Evolutionary conservation across 2,113 vertebrate species (phyloP).

Genomic region (Phylloscopus trochiloides): DNA sequence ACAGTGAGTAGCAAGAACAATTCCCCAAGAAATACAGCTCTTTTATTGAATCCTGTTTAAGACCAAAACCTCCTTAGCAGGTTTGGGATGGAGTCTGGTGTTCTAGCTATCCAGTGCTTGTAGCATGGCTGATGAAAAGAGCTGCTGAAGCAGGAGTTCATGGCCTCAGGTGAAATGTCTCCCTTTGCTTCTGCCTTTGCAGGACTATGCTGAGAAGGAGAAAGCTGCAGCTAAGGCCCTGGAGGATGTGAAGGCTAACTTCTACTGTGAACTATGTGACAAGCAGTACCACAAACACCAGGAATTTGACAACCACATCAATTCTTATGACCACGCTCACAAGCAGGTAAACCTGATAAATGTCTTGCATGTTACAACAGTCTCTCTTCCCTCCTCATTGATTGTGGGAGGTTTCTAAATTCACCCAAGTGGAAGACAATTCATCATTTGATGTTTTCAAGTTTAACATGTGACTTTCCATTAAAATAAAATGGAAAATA

Average conservation of each 20-base stretch:
- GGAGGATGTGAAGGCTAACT: constrained; percentile 94
- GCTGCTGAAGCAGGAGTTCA: not conserved
- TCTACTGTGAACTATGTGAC: constrained; percentile 98
- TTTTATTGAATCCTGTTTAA: not conserved
- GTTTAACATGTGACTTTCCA: not conserved
- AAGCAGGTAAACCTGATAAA: constrained; percentile 87
- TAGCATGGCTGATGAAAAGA: not conserved
- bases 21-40: not conserved
- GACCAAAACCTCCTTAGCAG: not conserved
- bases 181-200: constrained; percentile 56
- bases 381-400: not conserved
- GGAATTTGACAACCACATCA: constrained; percentile 99
- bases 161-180: not conserved
- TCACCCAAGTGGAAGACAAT: not conserved
- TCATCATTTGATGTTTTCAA: not conserved
- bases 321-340: constrained; percentile 99
- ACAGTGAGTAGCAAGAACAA: not conserved
- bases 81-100: not conserved
- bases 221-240: constrained; percentile 86
- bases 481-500: not conserved
- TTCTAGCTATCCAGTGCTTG: not conserved
- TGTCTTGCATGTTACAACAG: not conserved
- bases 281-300: constrained; percentile 99
- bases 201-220: constrained; percentile 90
- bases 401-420: not conserved